A percentile compares a stretch with the other conserved stretches of the same genome.
Conservation (phyloP, 2,888 invertebrate genomes). For the Buathra laborator region DNA sequence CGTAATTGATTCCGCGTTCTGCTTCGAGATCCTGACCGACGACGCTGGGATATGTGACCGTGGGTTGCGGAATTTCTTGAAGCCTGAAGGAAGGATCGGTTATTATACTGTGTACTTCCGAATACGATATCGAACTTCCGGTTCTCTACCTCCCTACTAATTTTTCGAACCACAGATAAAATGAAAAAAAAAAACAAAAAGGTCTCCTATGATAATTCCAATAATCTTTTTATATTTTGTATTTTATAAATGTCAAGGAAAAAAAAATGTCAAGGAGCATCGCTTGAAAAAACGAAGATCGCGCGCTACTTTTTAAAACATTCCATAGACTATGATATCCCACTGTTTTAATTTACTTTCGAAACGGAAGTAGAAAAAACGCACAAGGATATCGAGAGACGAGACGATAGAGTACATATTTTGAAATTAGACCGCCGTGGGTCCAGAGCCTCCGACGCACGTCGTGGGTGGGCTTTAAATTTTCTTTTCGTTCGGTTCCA, state of each 20-base stretch:
- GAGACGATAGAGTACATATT: slow-evolving; percentile 56
- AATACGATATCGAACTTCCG: slow-evolving; percentile 58
- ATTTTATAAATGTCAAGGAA: too few relatives aligned
- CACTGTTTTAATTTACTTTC: slow-evolving; percentile 25
- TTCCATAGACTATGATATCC: not conserved
- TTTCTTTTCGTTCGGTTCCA: slow-evolving; percentile 68
- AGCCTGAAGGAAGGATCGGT: slow-evolving; percentile 28
- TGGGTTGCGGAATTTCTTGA: slow-evolving; percentile 29
- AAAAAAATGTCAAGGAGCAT: too few relatives aligned
- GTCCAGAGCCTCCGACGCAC: slow-evolving; percentile 56
- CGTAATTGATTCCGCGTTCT: slow-evolving; percentile 72
- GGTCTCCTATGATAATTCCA: too few relatives aligned
- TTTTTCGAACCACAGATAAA: slow-evolving; percentile 22
- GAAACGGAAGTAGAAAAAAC: slow-evolving; percentile 30
- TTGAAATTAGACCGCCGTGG: slow-evolving; percentile 74
- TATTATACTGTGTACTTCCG: slow-evolving; percentile 20
- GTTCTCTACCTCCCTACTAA: slow-evolving; percentile 39
- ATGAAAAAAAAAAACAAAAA: too few relatives aligned
- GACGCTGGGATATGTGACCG: slow-evolving; percentile 44
- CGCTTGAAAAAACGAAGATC: too few relatives aligned
- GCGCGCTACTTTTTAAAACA: too few relatives aligned
- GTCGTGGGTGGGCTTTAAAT: slow-evolving; percentile 75
- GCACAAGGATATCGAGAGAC: slow-evolving; percentile 34
- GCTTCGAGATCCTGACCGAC: slow-evolving; percentile 57
- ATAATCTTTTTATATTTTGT: too few relatives aligned